Conservation (phyloP, 2,113 vertebrate genomes). For the Anguilla japonica region DNA sequence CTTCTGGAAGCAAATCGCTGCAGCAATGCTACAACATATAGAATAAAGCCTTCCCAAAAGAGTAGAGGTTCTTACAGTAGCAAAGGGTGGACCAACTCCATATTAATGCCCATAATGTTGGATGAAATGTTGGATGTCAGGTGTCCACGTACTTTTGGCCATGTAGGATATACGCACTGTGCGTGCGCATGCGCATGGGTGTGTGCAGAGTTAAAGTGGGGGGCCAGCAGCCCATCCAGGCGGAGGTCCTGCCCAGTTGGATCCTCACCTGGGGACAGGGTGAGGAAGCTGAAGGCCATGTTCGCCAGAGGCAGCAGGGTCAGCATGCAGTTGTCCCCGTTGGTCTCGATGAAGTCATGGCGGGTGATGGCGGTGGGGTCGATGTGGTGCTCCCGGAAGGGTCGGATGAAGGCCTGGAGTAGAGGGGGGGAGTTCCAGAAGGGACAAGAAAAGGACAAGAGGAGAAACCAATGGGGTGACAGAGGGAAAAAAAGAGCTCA, state of each 20-base stretch:
- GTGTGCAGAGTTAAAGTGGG: neutral
- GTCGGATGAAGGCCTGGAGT: slow-evolving; percentile 91
- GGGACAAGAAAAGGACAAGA: neutral
- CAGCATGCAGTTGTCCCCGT: slow-evolving; percentile 97
- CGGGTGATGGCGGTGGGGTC: slow-evolving; percentile 97
- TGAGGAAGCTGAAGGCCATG: slow-evolving; percentile 91
- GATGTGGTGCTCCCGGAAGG: slow-evolving; percentile 96
- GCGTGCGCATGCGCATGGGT: too few relatives aligned
- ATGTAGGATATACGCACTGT: too few relatives aligned
- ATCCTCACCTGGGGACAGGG: slow-evolving; percentile 79
- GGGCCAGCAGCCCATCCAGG: neutral
- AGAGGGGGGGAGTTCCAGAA: neutral
- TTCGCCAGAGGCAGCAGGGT: slow-evolving; percentile 83
- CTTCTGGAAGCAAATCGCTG: too few relatives aligned
- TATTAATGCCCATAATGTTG: too few relatives aligned
- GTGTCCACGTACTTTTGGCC: too few relatives aligned
- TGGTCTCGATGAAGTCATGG: slow-evolving; percentile 98
- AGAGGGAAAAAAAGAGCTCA: neutral
- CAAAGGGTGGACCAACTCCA: too few relatives aligned
- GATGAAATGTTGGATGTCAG: too few relatives aligned
- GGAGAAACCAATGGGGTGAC: neutral
- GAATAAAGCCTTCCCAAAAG: too few relatives aligned
- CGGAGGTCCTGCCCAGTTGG: neutral
- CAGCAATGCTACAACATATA: too few relatives aligned
- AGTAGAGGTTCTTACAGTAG: too few relatives aligned